Conservation (phyloP, 2,888 invertebrate species). For the Agonopterix alstromeriana region DNA sequence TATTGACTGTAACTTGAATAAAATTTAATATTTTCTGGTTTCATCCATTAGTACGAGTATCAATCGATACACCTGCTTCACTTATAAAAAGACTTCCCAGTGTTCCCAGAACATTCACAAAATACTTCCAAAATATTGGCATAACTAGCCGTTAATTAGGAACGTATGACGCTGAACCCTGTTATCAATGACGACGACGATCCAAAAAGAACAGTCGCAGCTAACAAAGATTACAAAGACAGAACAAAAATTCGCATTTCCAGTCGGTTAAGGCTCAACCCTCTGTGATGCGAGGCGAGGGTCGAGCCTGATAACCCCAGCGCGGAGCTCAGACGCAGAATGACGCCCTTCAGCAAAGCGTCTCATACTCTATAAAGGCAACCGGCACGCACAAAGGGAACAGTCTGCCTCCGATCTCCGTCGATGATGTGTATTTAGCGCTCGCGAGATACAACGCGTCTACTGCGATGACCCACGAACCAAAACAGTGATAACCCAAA, state of each 20-base stretch:
- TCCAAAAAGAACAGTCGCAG: background rate
- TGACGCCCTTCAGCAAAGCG: slow-evolving; percentile 59
- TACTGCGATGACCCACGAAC: slow-evolving; percentile 46
- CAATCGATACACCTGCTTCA: too few relatives aligned
- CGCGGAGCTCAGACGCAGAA: slow-evolving; percentile 47
- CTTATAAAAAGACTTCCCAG: too few relatives aligned
- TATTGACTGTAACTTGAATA: too few relatives aligned
- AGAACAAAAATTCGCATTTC: slow-evolving; percentile 21
- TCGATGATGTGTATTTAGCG: slow-evolving; percentile 56
- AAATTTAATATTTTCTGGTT: too few relatives aligned
- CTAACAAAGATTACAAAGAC: slow-evolving; percentile 1
- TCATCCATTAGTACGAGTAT: too few relatives aligned
- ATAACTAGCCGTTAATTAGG: too few relatives aligned
- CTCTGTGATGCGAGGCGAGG: slow-evolving; percentile 19
- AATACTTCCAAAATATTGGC: too few relatives aligned
- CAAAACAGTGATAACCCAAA: slow-evolving; percentile 24
- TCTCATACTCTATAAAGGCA: slow-evolving; percentile 67
- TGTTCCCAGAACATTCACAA: too few relatives aligned
- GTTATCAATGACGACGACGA: background rate
- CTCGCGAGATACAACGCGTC: slow-evolving; percentile 25
- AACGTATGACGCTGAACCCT: too few relatives aligned
- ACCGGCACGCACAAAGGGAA: slow-evolving; percentile 52
- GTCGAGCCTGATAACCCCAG: slow-evolving; percentile 57
- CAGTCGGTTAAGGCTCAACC: slow-evolving; percentile 10
- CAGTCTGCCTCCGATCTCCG: slow-evolving; percentile 64